A percentile compares a stretch with the other conserved stretches of the same genome.
Evolutionary conservation across 2,888 invertebrate species (phyloP).

Genomic region (Apoderus coryli): DNA sequence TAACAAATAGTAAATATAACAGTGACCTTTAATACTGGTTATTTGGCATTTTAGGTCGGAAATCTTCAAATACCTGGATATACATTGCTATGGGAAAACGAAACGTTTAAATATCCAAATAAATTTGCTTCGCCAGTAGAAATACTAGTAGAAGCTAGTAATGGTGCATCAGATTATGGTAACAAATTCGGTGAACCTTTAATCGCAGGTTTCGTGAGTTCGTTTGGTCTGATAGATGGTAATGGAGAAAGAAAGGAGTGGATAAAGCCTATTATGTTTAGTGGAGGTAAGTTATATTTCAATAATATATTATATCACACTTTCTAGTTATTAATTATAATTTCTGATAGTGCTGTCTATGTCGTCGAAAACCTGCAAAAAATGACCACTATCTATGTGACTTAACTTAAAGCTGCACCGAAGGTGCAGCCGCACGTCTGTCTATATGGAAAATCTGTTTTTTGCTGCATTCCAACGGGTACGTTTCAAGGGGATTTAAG

Average conservation of each 20-base stretch:
- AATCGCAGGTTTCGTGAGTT: constrained; percentile 78
- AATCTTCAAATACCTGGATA: constrained; percentile 84
- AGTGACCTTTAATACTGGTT: too few relatives aligned
- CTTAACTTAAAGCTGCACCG: too few relatives aligned
- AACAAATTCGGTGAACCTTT: constrained; percentile 99
- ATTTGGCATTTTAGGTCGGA: constrained; percentile 95
- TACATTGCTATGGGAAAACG: constrained; percentile 74
- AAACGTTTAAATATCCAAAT: constrained; percentile 56
- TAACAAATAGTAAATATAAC: too few relatives aligned
- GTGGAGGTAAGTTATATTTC: constrained; percentile 40
- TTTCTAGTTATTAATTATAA: too few relatives aligned
- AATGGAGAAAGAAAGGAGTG: constrained; percentile 62
- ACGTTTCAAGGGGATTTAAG: too few relatives aligned
- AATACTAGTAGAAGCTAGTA: constrained; percentile 88
- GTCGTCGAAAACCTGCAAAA: too few relatives aligned
- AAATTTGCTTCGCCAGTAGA: constrained; percentile 85
- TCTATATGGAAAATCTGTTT: too few relatives aligned
- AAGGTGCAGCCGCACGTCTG: too few relatives aligned
- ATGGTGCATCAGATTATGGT: constrained; percentile 97
- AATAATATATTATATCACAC: too few relatives aligned
- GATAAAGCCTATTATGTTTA: constrained; percentile 98
- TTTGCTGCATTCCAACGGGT: too few relatives aligned
- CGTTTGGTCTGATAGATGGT: constrained; percentile 65
- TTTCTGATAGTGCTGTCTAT: too few relatives aligned
- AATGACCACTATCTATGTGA: too few relatives aligned